These are phyloP conservation scores for Cherax destructor DNA, from an alignment of 1,140 invertebrate genomes.

Conservation along the genomic window DNA sequence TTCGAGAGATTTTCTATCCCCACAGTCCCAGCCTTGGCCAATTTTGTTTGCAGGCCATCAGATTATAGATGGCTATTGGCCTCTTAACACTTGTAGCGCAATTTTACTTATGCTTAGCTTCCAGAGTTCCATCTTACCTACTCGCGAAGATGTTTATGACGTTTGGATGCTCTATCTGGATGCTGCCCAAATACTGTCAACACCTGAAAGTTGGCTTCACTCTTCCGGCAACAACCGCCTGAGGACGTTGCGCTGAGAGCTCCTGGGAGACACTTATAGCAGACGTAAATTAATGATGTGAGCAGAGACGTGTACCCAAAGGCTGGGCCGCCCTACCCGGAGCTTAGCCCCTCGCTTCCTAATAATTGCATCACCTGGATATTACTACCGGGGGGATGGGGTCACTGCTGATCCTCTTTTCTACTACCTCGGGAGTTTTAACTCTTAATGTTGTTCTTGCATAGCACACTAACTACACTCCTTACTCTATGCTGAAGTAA, in stretches of 20 bases:
- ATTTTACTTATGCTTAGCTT: too few species aligned
- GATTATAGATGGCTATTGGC: too few species aligned
- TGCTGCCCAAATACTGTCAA: not conserved
- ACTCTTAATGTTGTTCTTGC: too few species aligned
- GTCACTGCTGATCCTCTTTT: too few species aligned
- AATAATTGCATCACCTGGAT: not conserved
- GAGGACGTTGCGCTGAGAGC: not conserved
- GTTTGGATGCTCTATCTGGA: not conserved
- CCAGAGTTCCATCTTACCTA: too few species aligned
- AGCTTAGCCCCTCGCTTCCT: not conserved
- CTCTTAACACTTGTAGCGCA: too few species aligned
- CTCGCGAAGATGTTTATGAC: too few species aligned
- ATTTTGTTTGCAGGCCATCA: too few species aligned
- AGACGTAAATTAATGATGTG: constrained; percentile 6
- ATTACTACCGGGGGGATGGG: not conserved
- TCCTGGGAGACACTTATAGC: not conserved
- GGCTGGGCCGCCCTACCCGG: not conserved
- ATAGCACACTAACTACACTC: not conserved
- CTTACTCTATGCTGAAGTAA: not conserved
- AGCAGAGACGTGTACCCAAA: not conserved
- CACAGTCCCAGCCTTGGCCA: too few species aligned
- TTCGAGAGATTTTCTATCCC: too few species aligned
- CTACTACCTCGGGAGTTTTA: too few species aligned
- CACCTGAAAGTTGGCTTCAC: not conserved
- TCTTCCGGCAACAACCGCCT: not conserved